phyloP scores from a whole-genome alignment of 2,888 invertebrate genomes.

The Dolomedes plantarius region DNA sequence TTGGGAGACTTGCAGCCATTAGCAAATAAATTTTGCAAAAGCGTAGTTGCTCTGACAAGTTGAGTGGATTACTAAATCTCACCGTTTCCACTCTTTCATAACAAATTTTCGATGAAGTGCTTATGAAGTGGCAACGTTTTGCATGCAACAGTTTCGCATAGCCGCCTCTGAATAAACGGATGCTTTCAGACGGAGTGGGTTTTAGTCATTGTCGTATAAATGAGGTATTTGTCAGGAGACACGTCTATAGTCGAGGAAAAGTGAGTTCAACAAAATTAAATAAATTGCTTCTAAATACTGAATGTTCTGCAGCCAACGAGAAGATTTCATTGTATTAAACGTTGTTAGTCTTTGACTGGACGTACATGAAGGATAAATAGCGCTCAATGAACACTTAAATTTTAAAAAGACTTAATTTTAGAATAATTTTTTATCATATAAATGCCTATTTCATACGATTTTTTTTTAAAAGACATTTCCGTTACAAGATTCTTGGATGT shows the following conservation, averaged over 20 bases:
- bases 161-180: neutral
- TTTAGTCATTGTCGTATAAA: slow-evolving; percentile 14
- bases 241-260: neutral
- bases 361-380: no score
- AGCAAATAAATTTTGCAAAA: neutral
- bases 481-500: no score
- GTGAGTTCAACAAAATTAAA: no score
- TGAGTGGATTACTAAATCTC: neutral
- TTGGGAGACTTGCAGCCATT: neutral
- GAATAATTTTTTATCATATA: no score
- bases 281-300: no score
- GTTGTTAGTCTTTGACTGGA: no score
- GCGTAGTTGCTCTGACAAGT: neutral
- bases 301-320: no score
- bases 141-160: slow-evolving; percentile 34
- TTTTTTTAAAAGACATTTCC: no score
- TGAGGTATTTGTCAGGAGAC: neutral
- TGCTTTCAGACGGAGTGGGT: slow-evolving; percentile 5
- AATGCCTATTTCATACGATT: no score
- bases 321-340: no score
- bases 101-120: neutral
- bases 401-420: no score
- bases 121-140: neutral
- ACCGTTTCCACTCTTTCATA: neutral
- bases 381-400: no score